phyloP scores from a whole-genome alignment of 2,113 vertebrate genomes.

The Talpa occidentalis region DNA sequence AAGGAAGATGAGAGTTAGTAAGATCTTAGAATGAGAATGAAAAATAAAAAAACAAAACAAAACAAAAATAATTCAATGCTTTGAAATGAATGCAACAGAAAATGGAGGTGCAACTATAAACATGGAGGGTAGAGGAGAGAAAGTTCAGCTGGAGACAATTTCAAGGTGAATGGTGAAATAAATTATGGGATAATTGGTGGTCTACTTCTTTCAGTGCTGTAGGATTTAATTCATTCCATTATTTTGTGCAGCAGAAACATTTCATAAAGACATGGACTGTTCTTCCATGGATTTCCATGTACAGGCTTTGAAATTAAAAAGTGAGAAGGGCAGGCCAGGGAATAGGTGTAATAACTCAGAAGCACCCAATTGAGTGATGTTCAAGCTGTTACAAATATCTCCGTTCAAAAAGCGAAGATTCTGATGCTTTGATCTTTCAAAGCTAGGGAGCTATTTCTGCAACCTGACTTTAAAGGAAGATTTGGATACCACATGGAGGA shows the following conservation, averaged over 20 bases:
- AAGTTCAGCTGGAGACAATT: background rate
- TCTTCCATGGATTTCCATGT: background rate
- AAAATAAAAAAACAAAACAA: background rate
- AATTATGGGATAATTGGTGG: background rate
- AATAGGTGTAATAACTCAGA: slow-evolving; percentile 17
- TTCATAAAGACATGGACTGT: slow-evolving; percentile 35
- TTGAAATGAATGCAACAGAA: slow-evolving; percentile 21
- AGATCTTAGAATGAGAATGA: background rate
- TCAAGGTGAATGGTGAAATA: slow-evolving; percentile 4
- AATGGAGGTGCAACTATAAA: slow-evolving; percentile 30
- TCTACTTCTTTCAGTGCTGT: background rate
- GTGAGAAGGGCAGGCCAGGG: background rate
- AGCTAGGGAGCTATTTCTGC: slow-evolving; percentile 8
- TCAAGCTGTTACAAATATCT: slow-evolving; percentile 50
- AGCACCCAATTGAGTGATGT: background rate
- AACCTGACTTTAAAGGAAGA: slow-evolving; percentile 1
- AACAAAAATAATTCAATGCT: slow-evolving; percentile 1
- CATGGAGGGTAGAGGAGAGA: background rate
- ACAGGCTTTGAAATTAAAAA: slow-evolving; percentile 42
- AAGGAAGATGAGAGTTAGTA: slow-evolving; percentile 16
- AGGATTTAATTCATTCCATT: slow-evolving; percentile 6
- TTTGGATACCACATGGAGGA: background rate
- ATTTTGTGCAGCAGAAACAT: slow-evolving; percentile 15
- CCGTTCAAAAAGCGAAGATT: slow-evolving; percentile 32
- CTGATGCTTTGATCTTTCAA: slow-evolving; percentile 30